Conservation (phyloP, 2,797 vertebrate genomes). For the Erithacus rubecula region DNA sequence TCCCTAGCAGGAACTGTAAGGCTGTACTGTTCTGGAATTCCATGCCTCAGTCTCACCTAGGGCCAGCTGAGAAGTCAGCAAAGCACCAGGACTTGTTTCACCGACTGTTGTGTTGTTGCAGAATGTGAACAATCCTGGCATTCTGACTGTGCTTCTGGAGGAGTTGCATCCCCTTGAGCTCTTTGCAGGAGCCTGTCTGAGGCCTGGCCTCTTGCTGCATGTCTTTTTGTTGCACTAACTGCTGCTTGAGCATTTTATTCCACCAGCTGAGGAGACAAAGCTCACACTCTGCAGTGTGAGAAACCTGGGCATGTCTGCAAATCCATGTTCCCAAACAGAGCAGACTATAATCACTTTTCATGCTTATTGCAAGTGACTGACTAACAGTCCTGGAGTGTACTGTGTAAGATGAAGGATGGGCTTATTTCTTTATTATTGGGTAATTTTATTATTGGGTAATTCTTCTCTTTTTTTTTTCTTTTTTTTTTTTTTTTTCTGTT, state of each 20-base stretch:
- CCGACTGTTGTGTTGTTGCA: neutral
- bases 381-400: neutral
- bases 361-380: neutral
- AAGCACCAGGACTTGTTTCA: neutral
- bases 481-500: neutral
- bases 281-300: neutral
- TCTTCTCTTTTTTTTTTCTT: neutral
- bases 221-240: neutral
- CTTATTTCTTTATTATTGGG: neutral
- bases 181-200: neutral
- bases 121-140: neutral
- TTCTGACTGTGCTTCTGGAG: neutral
- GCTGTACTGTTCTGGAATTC: neutral
- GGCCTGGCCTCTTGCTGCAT: neutral
- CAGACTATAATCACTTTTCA: neutral
- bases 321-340: neutral
- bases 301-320: neutral
- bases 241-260: neutral
- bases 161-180: neutral
- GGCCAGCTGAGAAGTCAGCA: neutral
- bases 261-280: neutral
- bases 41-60: accelerated
- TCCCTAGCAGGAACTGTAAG: neutral
- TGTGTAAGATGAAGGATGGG: neutral
- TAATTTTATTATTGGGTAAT: neutral